Evolutionary conservation across 2,888 invertebrate genomes (phyloP), one percentile per base, ranked within the genome.

Genomic region (Agelastica alni): DNA sequence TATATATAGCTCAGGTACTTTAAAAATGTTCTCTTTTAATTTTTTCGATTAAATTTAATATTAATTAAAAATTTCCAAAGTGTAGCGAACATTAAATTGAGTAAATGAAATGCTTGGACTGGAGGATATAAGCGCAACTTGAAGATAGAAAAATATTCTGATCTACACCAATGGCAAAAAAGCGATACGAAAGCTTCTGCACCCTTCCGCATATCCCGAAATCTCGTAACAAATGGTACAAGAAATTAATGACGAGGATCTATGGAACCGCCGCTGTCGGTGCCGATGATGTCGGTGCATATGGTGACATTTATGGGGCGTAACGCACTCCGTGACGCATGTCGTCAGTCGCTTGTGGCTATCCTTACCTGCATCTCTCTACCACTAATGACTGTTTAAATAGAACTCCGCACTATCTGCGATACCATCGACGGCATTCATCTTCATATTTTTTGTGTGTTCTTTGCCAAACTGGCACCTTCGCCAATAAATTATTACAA

Each of bases 261-360:
- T 70, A 66, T 70, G 61, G 65, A 61, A 68, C 70, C 70, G 71
- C 69, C 71, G 68, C 75, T 36, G 49, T 31, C 69, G 70, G 68
- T 70, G 67, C 75, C 41, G 22, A 22, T 18, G 37, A 37, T 31
- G 44, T 39, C 36, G 37, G 37, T 45, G 58, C 53, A 53, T 44
- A 73, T 73, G n/a, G 70, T 74, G 72, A 70, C 68, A 67, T 72
- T 72, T 73, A 76, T 75, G 76, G 69, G 73, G 65, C 76, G 74
- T 71, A 69, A 70, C 75, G 75, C 56, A 66, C 73, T 72, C 71
- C 74, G 70, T 73, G 74, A 75, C 74, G 75, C 76, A 72, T 73
- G 70, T 74, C 75, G 74, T 73, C 73, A 70, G 63, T 63, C 59
- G 39, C 13, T 37, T 59, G 56, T 37, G 58, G 56, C 68, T 71